Evolutionary conservation across 2,113 vertebrate genomes (phyloP).

Genomic region (Brachyhypopomus occidentalis): DNA sequence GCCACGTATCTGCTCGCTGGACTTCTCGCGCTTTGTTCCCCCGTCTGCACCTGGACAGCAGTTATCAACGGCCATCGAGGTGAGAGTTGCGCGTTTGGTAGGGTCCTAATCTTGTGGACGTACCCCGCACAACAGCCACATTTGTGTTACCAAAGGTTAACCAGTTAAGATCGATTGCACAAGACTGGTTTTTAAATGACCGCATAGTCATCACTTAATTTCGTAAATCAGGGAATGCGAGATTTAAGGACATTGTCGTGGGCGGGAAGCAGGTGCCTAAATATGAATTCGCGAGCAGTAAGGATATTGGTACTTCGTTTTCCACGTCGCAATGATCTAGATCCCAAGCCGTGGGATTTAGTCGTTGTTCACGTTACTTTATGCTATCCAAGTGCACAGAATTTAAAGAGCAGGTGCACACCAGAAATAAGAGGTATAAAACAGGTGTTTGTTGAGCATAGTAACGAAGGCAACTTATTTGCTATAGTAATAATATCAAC

Average conservation of each 20-base stretch:
- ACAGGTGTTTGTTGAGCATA: conserved; percentile 3
- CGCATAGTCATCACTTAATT: too few species aligned
- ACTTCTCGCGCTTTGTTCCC: conserved; percentile 32
- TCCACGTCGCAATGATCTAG: too few species aligned
- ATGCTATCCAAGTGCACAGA: too few species aligned
- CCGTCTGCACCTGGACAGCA: conserved; percentile 37
- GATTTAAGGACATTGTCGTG: too few species aligned
- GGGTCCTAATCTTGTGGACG: too few species aligned
- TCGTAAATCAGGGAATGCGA: too few species aligned
- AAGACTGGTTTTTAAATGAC: too few species aligned
- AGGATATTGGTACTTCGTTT: too few species aligned
- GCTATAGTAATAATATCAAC: neutral
- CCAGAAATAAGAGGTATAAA: neutral
- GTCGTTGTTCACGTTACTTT: neutral
- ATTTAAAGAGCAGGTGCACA: neutral
- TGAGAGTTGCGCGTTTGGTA: conserved; percentile 21
- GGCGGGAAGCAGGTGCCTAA: conserved; percentile 20
- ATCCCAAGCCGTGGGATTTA: neutral
- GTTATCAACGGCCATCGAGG: conserved; percentile 41
- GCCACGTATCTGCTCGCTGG: conserved; percentile 34
- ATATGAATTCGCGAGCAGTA: too few species aligned
- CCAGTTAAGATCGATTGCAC: too few species aligned
- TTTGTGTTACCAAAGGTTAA: too few species aligned
- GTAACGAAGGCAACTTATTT: neutral
- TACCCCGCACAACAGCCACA: too few species aligned